Base-by-base conservation (phyloP, 2,888 invertebrate species). In the Tipula confusa region DNA sequence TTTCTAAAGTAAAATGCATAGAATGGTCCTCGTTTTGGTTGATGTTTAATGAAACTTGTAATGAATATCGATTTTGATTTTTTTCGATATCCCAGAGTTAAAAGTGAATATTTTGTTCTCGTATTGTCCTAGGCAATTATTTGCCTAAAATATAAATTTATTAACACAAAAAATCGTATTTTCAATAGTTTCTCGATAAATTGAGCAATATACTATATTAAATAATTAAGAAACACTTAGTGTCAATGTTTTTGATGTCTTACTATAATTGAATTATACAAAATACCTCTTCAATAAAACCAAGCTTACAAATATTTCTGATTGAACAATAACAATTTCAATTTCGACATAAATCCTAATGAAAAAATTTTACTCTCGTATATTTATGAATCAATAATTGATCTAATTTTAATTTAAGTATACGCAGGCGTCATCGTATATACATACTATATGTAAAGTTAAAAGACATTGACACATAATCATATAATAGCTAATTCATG, bases 381-480 rank as follows among this genome's bases (percentile, higher is more conserved):
- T 43, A 43, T 9, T 7, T 24, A 64, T 24, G 11, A 64, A 64
- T 24, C 18, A 11, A 64, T 64, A 64, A 64, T 64, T 64, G 64
- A 64, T 64, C 64, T 64, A 64, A 64, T 64, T 64, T 18, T 64
- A 64, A 64, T 64, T 64, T 64, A 64, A 64, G 64, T 64, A 64
- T 24, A 43, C 15, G 43, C n/a, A 43, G 43, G n/a, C n/a, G n/a
- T n/a, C n/a, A n/a, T n/a, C n/a, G n/a, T n/a, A n/a, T n/a, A n/a
- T 43, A 64, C 24, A 9, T 64, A 64, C 64, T 64, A 64, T n/a
- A n/a, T n/a, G 64, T 64, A 24, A 64, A 24, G 64, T 64, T 11
- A 64, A 64, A 64, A 64, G 64, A 64, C 64, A 64, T 64, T 64
- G 64, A 64, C 64, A 64, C 64, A 64, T 64, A 64, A 64, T 64